These are phyloP conservation scores for Hirtodrosophila duncani DNA, from an alignment of 2,888 invertebrate genomes.

Conservation along the genomic window DNA sequence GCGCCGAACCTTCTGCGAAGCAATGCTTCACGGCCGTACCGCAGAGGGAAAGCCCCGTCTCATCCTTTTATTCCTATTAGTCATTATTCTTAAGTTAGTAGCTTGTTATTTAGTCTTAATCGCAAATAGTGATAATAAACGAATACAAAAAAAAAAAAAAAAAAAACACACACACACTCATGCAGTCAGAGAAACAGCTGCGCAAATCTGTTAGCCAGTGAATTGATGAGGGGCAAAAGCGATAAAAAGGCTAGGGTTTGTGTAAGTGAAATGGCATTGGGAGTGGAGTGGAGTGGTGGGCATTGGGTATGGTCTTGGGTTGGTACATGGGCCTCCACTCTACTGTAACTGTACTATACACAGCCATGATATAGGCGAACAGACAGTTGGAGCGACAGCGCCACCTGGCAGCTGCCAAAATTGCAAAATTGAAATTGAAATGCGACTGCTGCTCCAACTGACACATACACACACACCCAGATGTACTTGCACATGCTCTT, in stretches of 20 bases:
- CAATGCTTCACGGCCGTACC: no score
- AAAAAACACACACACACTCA: background rate
- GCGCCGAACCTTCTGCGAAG: no score
- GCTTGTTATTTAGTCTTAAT: no score
- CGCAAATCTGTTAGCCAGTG: conserved; percentile 66
- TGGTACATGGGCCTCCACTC: conserved; percentile 1
- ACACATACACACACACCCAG: conserved; percentile 4
- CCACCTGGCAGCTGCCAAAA: conserved; percentile 75
- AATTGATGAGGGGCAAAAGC: conserved; percentile 70
- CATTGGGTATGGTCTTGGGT: conserved; percentile 13
- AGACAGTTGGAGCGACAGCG: conserved; percentile 70
- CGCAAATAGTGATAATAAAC: background rate
- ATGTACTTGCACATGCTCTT: conserved; percentile 15
- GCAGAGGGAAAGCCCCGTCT: no score
- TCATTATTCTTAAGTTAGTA: no score
- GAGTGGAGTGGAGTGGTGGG: conserved; percentile 11
- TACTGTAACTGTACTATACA: conserved; percentile 2
- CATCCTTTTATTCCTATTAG: no score
- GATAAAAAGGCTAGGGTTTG: conserved; percentile 66
- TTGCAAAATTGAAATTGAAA: conserved; percentile 75
- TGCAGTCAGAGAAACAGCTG: conserved; percentile 54
- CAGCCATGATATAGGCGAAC: conserved; percentile 60
- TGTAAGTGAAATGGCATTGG: conserved; percentile 25
- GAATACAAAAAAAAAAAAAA: background rate
- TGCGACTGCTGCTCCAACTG: conserved; percentile 61